Base-by-base conservation (phyloP, 2,113 vertebrate genomes). In the Tichodroma muraria region DNA sequence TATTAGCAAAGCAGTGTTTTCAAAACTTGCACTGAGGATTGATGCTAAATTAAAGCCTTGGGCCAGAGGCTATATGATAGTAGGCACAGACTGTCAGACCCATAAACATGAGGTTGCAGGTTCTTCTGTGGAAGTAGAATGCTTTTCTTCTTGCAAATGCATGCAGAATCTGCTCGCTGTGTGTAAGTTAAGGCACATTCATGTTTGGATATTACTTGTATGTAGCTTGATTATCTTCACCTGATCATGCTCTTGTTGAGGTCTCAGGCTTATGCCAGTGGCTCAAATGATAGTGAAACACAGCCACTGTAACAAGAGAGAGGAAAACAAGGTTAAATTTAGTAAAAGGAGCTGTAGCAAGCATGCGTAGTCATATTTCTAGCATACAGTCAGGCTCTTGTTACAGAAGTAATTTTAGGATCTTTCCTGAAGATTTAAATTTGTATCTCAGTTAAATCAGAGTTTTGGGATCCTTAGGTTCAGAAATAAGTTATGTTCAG, bases 241-340 rank as follows among this genome's bases (percentile, higher is more conserved):
- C 49, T 80, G 53, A 14, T 81, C 31, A 44, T 86, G 45, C 44
- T 88, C 37, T 52, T 64, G 77, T 56, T 13, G 52, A 70, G 50
- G 53, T 31, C 15, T 84, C 85, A 59, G 31, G 60, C 68, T 70
- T 86, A 21, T 50, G 25, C 8, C 10, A 44, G 30, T 25, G 57
- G 60, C 87, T 98, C 96, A 98, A 70, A 98, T 97, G 56, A 97
- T 91, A 31, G 98, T 97, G 61, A 98, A 97, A 19, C 96, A 96
- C 83, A 98, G 92, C 98, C 98, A 98, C 98, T 98, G 20, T 24
- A 68, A 60, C 1, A 10, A 75, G 37, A 75, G 54, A 80, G 78
- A 80, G 18, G 24, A 83, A 75, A 87, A 92, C 6, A 52, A 70
- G 19, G 54, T 80, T 84, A 71, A 65, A n/a, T 38, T 93, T 13